Evolutionary conservation across 2,888 invertebrate genomes (phyloP), one percentile per base, ranked within the genome.

Genomic region (Sisyra nigra): DNA sequence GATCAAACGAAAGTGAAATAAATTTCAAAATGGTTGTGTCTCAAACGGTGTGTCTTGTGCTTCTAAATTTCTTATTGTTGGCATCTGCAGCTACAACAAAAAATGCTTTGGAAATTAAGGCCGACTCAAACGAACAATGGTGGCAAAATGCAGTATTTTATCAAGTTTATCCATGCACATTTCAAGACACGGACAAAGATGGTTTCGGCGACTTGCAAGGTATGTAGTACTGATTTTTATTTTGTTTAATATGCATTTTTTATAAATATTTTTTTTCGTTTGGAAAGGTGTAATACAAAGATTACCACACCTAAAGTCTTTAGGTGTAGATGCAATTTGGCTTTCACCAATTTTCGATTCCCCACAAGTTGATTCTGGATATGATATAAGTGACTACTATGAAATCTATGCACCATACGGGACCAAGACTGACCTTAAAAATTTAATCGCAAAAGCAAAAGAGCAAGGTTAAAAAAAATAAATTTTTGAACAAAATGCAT

Each of bases 201-300:
- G 92, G 91, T 11, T 68, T 81, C 13, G 93, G 92, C 0, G 92
- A 93, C 60, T 62, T 92, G 10, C 69, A 71, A 59, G 91, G 89
- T 72, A 63, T 11, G 11, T 11, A 18, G 17, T 15, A 19, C 33
- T 2, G 18, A 31, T 32, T 15, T 13, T 40, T 4, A 3, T 15
- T 5, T 5, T 11, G 15, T 4, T 47, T n/a, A 48, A 19, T 19
- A 6, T 9, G 17, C 13, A 36, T 14, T 7, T n/a, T n/a, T n/a
- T n/a, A n/a, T n/a, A n/a, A n/a, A n/a, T n/a, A n/a, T n/a, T n/a
- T n/a, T n/a, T n/a, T n/a, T n/a, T n/a, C n/a, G n/a, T n/a, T n/a
- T n/a, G n/a, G n/a, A n/a, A n/a, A 78, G 78, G 79, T 18, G 68
- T 80, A 33, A 68, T 67, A 2, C 66, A 69, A 7, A 71, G 68